These are phyloP conservation scores for Bradypodion ventrale DNA, from an alignment of 2,797 vertebrate genomes.

Conservation along the genomic window DNA sequence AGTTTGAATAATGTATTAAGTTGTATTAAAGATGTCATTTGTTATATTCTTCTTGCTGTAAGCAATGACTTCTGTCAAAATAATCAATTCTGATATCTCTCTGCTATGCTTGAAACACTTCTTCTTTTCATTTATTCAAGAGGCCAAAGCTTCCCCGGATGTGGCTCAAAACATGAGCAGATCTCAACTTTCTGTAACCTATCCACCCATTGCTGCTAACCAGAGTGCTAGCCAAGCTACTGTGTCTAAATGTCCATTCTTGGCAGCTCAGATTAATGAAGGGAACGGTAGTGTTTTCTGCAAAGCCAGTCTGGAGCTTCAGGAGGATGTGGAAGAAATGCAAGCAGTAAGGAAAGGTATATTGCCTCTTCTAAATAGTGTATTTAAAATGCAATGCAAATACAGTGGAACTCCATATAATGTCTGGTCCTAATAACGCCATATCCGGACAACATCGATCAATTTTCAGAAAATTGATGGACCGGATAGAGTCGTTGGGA, in stretches of 20 bases:
- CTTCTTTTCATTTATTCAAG: slow-evolving; percentile 45
- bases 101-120: neutral
- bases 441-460: too few relatives aligned
- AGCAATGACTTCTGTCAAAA: neutral
- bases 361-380: neutral
- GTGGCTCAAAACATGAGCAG: slow-evolving; percentile 43
- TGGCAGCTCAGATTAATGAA: slow-evolving; percentile 94
- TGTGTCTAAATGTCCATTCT: slow-evolving; percentile 92
- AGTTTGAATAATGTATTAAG: neutral
- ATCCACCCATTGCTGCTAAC: slow-evolving; percentile 70
- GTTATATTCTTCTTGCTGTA: neutral
- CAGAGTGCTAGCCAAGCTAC: slow-evolving; percentile 74
- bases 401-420: too few relatives aligned
- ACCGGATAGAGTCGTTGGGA: too few relatives aligned
- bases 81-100: neutral
- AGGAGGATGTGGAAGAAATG: slow-evolving; percentile 94
- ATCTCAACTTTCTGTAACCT: slow-evolving; percentile 74
- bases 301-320: slow-evolving; percentile 89
- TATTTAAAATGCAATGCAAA: neutral
- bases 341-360: slow-evolving; percentile 88
- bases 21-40: neutral
- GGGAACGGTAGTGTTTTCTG: slow-evolving; percentile 88
- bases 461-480: too few relatives aligned
- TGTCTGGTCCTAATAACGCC: too few relatives aligned
- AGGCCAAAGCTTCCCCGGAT: slow-evolving; percentile 62